These are phyloP conservation scores for Gymnorhina tibicen DNA, from an alignment of 2,113 vertebrate species.

Conservation along the genomic window DNA sequence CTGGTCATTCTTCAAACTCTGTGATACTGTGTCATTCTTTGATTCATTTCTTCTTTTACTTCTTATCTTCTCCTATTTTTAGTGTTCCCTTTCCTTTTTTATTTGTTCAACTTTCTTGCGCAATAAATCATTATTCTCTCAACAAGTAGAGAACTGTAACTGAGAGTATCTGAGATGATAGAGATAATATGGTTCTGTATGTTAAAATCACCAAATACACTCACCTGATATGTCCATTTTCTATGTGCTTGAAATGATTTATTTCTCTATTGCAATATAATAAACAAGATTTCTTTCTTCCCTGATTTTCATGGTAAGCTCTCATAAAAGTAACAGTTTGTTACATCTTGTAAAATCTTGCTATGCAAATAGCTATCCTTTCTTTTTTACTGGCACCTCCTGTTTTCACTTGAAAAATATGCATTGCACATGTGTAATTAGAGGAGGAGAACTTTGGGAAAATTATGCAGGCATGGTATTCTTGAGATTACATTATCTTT, in stretches of 20 bases:
- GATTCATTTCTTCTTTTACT: not conserved
- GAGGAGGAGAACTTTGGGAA: not conserved
- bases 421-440: not conserved
- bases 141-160: not conserved
- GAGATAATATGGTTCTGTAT: not conserved
- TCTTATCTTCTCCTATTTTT: slow-evolving; percentile 22
- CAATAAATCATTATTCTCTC: not conserved
- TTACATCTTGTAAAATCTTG: not conserved
- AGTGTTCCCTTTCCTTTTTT: not conserved
- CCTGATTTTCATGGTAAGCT: not conserved
- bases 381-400: not conserved
- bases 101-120: not conserved
- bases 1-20: slow-evolving; percentile 33
- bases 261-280: not conserved
- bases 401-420: not conserved
- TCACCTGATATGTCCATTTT: not conserved
- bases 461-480: not conserved
- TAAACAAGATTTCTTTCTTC: not conserved
- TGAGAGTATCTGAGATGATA: not conserved
- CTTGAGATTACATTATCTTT: not conserved
- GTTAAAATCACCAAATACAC: not conserved
- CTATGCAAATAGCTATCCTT: not conserved
- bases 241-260: not conserved
- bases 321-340: not conserved
- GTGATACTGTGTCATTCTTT: not conserved